Evolutionary conservation across 2,113 vertebrate species (phyloP), one percentile per base, ranked within the genome.

Genomic region (Crotalus viridis): DNA sequence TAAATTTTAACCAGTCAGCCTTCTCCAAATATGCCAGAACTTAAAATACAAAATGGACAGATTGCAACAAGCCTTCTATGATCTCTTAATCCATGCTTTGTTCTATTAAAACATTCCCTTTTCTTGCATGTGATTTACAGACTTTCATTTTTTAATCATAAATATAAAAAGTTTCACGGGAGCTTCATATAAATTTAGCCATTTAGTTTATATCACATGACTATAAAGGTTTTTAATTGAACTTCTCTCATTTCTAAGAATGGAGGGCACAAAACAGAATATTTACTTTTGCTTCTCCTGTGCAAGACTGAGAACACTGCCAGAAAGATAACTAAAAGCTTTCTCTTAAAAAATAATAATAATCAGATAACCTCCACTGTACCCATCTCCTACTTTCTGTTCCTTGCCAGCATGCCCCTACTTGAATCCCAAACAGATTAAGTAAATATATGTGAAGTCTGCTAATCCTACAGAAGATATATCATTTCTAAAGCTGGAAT

Each of bases 401-500:
- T 92, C 94, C 94, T 89, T 96, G 97, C 95, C 98, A 98, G 97
- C 97, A 94, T 91, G 97, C 92, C 95, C 93, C 95, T 92, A 97
- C 96, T 96, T 69, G 89, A 95, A 97, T 94, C 95, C 96, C 96
- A 94, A 94, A 96, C 6, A 96, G 96, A 98, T 97, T 95, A 97
- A 97, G 96, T 97, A 96, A 91, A 95, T 93, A 94, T 95, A 95
- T 85, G 91, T 52, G 90, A 95, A 97, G 95, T 28, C 94, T 85
- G 95, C 94, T 97, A 97, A 95, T 97, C 97, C 97, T 93, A 95
- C 95, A 95, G 97, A 95, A 96, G 54, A 91, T 95, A 33, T 48
- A 91, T 94, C 86, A 85, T 97, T 93, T 93, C 91, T 94, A 95
- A 97, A 97, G 96, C 97, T 97, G 94, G 97, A 97, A 97, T 97